These are phyloP conservation scores for Euclidia mi DNA, from an alignment of 2,888 invertebrate species.

Conservation along the genomic window DNA sequence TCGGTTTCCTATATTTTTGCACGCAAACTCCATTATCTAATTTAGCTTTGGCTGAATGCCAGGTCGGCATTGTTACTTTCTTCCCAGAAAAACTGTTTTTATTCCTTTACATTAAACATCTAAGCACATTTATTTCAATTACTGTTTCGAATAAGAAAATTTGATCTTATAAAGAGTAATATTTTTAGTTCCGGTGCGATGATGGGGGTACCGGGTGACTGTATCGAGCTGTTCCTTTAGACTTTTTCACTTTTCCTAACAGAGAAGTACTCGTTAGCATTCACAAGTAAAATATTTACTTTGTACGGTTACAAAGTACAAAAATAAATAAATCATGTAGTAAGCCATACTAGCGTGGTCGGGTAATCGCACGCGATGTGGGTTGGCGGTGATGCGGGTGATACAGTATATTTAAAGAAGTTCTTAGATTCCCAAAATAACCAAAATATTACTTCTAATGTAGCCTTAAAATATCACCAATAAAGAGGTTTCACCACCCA, in stretches of 20 bases:
- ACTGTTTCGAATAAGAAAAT: conserved; percentile 63
- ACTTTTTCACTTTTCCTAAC: conserved; percentile 14
- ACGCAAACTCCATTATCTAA: conserved; percentile 90
- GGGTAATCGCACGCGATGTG: conserved; percentile 14
- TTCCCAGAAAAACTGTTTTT: conserved; percentile 83
- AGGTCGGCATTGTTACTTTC: conserved; percentile 87
- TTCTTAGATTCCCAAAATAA: conserved; percentile 11
- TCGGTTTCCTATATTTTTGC: conserved; percentile 90
- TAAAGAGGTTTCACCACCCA: too few relatives aligned
- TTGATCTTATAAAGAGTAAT: conserved; percentile 57
- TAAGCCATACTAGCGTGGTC: conserved; percentile 8
- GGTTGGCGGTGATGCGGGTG: conserved; percentile 22
- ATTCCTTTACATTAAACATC: conserved; percentile 84
- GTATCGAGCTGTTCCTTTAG: conserved; percentile 14
- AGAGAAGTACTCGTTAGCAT: conserved; percentile 14
- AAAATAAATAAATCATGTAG: conserved; percentile 13
- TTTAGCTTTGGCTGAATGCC: conserved; percentile 90
- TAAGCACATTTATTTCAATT: conserved; percentile 84
- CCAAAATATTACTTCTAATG: too few relatives aligned
- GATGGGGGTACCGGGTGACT: conserved; percentile 23
- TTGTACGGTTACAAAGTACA: not conserved
- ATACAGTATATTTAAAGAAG: conserved; percentile 24
- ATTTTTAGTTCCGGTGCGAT: conserved; percentile 39
- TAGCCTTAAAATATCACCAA: too few relatives aligned
- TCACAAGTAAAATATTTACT: conserved; percentile 9